phyloP scores from a whole-genome alignment of 2,113 vertebrate species.

The Catharus minimus region DNA sequence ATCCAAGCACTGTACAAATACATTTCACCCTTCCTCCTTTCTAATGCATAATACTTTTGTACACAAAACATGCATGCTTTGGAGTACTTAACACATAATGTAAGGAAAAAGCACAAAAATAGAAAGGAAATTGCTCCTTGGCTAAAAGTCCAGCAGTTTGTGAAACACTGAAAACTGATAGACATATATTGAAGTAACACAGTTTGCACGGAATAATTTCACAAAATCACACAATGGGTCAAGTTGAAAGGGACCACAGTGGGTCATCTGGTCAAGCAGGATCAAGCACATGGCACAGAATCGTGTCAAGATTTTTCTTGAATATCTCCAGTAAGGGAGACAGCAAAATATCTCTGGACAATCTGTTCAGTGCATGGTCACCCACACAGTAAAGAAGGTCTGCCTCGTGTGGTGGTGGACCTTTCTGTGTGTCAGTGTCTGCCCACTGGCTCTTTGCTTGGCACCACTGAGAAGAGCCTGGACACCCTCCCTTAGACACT shows the following conservation, averaged over 20 bases:
- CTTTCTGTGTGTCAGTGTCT: not conserved
- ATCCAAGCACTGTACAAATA: not conserved
- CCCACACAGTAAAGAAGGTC: not conserved
- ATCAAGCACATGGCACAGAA: not conserved
- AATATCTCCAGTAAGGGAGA: not conserved
- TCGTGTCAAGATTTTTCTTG: not conserved
- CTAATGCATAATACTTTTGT: not conserved
- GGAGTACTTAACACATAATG: not conserved
- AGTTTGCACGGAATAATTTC: not conserved
- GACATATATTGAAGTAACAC: not conserved
- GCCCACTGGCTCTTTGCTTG: not conserved
- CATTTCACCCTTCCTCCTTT: not conserved
- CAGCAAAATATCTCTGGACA: not conserved
- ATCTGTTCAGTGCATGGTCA: fast-evolving
- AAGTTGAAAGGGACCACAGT: not conserved
- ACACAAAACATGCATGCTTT: not conserved
- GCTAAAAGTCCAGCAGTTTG: not conserved
- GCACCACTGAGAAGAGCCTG: not conserved
- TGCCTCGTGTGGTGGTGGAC: not conserved
- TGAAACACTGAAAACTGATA: not conserved
- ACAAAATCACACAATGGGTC: not conserved
- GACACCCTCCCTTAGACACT: not conserved
- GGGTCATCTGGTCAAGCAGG: not conserved
- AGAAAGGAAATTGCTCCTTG: not conserved
- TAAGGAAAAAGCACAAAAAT: not conserved